Evolutionary conservation across 2,113 vertebrate species (phyloP), one percentile per base, ranked within the genome.

Genomic region (Elephas maximus): DNA sequence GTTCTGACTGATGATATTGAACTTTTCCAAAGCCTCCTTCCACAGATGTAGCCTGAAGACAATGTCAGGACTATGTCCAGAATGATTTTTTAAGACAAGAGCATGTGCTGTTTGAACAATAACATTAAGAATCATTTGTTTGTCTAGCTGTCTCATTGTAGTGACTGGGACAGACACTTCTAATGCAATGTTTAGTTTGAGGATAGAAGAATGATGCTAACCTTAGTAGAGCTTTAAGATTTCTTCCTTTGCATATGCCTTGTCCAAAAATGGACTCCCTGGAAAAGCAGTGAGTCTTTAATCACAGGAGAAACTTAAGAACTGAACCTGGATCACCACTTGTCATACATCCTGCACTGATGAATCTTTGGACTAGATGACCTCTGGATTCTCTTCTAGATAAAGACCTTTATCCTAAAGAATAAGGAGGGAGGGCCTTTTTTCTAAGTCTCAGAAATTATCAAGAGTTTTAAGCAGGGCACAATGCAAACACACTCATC

Each of bases 71-170:
- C 37, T 84, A 41, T 85, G 30, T 91, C 57, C n/a, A 83, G 41
- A 63, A 92, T 71, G 15, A 10, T 48, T 97, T 30, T 91, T 80
- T 85, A 84, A 91, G 93, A 87, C 1, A 30, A 96, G 62, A 41
- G 48, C 90, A 37, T 76, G 88, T 81, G 21, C n/a, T 45, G 89
- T 20, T 93, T 11, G 24, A 71, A 79, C 30, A 71, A 79, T n/a
- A 71, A 79, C 63, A 79, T 44, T 93, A 93, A 94, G 48, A 73
- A 77, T 74, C 51, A 57, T 81, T 87, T 86, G 51, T 90, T 92
- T 77, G 10, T 88, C 45, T 84, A 21, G 48, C 53, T 48, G 11
- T 9, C 37, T 76, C 12, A 26, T 41, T 73, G 5, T 73, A 51
- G 51, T 63, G 12, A 23, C 17, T 95, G 67, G 60, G 74, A 93